Conservation (phyloP, 2,888 invertebrate genomes). For the Sclerodermus sp. region DNA sequence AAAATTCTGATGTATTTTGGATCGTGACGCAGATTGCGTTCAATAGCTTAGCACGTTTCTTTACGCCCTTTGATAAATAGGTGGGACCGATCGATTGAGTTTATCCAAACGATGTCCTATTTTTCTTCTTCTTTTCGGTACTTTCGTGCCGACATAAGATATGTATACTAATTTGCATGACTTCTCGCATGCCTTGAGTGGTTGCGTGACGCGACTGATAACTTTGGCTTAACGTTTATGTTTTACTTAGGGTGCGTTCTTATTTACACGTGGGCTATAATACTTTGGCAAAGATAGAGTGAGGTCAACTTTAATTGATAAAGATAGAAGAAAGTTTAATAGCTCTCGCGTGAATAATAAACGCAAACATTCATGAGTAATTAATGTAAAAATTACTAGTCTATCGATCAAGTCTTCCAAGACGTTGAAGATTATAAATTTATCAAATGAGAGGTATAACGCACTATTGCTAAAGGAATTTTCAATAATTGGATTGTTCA, state of each 20-base stretch:
- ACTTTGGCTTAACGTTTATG: conserved; percentile 30
- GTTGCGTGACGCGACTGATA: conserved; percentile 44
- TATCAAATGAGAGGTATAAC: too few species aligned
- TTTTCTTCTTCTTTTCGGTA: conserved; percentile 15
- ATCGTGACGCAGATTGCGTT: conserved; percentile 34
- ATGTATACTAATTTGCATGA: conserved; percentile 36
- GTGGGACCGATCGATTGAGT: conserved; percentile 22
- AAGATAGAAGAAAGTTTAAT: too few species aligned
- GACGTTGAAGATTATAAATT: too few species aligned
- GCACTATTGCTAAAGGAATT: too few species aligned
- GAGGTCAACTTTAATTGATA: background rate
- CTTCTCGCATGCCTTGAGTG: conserved; percentile 23
- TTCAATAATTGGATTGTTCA: too few species aligned
- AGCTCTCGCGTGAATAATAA: too few species aligned
- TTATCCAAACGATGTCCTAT: conserved; percentile 19
- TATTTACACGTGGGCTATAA: conserved; percentile 10
- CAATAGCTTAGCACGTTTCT: conserved; percentile 30
- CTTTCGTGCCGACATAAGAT: conserved; percentile 9
- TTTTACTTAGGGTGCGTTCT: conserved; percentile 20
- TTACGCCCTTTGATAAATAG: conserved; percentile 17
- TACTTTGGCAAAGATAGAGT: conserved; percentile 5
- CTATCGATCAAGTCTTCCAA: too few species aligned
- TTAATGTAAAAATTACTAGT: too few species aligned
- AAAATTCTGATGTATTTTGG: too few species aligned
- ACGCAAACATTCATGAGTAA: too few species aligned